Conservation (phyloP, 2,888 invertebrate species). For the Plebejus anna region DNA sequence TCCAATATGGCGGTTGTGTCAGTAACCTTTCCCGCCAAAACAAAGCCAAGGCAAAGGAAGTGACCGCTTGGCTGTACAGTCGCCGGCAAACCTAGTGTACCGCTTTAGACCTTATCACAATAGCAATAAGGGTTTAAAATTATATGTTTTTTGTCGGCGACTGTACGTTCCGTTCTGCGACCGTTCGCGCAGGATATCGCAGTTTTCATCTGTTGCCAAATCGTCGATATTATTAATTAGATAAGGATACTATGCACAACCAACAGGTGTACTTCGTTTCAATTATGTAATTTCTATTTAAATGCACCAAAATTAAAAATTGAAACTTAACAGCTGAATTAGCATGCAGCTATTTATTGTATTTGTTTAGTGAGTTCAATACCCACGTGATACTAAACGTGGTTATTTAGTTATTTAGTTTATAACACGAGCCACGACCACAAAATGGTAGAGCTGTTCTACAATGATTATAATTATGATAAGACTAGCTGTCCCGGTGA, state of each 20-base stretch:
- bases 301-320: not conserved
- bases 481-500: no score
- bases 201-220: constrained; percentile 18
- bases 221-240: not conserved
- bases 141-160: not conserved
- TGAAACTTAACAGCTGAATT: no score
- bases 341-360: no score
- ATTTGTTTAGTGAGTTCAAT: no score
- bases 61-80: constrained; percentile 30
- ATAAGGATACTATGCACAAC: not conserved
- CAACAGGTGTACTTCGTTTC: not conserved
- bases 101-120: not conserved
- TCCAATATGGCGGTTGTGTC: constrained; percentile 32
- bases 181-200: constrained; percentile 8
- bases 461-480: no score
- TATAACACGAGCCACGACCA: no score
- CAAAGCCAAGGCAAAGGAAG: constrained; percentile 36
- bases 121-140: not conserved
- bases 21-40: constrained; percentile 33
- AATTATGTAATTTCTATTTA: not conserved
- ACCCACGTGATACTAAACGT: no score
- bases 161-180: constrained; percentile 35
- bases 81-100: not conserved
- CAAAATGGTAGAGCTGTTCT: no score
- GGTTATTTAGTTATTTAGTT: no score